Evolutionary conservation across 1,140 invertebrate species (phyloP).

Genomic region (Drosophila simulans): DNA sequence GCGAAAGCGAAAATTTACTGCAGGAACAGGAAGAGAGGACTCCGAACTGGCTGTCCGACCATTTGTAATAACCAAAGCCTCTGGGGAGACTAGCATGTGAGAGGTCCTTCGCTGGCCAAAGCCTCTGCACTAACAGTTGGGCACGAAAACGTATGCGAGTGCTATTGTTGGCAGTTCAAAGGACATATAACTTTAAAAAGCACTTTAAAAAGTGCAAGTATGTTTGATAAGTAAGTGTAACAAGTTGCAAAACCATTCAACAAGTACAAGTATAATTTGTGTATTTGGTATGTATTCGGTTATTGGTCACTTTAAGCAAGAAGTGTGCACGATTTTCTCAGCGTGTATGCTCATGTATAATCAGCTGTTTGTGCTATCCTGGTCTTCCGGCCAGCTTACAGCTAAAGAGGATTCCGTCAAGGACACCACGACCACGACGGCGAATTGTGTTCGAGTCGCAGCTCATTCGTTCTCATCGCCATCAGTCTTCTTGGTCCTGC

Average conservation of each 20-base stretch:
- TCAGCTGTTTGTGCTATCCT: conserved; percentile 23
- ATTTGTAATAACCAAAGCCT: conserved; percentile 72
- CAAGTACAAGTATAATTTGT: too few relatives aligned
- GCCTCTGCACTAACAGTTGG: conserved; percentile 4
- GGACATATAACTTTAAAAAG: not conserved
- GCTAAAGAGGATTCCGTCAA: conserved; percentile 69
- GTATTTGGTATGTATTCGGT: too few relatives aligned
- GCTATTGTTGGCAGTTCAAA: conserved; percentile 12
- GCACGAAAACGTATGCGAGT: conserved; percentile 16
- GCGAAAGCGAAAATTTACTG: not conserved
- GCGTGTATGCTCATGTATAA: conserved; percentile 17
- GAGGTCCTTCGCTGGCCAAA: conserved; percentile 30
- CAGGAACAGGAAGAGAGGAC: conserved; percentile 4
- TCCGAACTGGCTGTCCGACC: conserved; percentile 42
- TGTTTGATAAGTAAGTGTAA: too few relatives aligned
- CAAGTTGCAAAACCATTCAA: too few relatives aligned
- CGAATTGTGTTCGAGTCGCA: conserved; percentile 39
- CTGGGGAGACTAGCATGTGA: conserved; percentile 46
- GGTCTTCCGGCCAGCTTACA: conserved; percentile 44
- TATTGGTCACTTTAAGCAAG: too few relatives aligned
- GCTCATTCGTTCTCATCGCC: conserved; percentile 48
- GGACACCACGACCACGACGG: conserved; percentile 42
- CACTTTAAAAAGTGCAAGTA: not conserved
- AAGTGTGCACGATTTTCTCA: not conserved
- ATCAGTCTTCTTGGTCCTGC: conserved; percentile 41